Evolutionary conservation across 2,888 invertebrate species (phyloP).

Genomic region (Cosmia trapezina): DNA sequence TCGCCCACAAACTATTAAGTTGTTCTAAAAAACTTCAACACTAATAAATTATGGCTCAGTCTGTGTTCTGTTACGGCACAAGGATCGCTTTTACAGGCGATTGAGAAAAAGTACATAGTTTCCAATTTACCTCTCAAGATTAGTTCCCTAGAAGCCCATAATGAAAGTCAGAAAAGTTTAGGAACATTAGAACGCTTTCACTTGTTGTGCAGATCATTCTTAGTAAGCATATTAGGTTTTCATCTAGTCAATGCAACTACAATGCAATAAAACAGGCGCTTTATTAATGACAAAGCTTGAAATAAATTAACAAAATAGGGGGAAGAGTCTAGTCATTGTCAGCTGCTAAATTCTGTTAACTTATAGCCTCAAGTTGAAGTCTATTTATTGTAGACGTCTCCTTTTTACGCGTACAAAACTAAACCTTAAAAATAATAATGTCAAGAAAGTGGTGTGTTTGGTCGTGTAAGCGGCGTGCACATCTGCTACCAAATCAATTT

Average conservation of each 20-base stretch:
- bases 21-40: constrained; percentile 68
- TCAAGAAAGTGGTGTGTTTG: constrained; percentile 72
- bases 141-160: constrained; percentile 11
- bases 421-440: constrained; percentile 76
- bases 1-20: constrained; percentile 72
- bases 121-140: constrained; percentile 31
- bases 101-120: constrained; percentile 36
- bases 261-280: constrained; percentile 15
- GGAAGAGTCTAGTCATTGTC: constrained; percentile 31
- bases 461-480: constrained; percentile 74
- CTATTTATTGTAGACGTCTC: constrained; percentile 26
- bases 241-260: constrained; percentile 11
- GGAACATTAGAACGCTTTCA: constrained; percentile 3
- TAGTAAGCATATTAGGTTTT: constrained; percentile 24
- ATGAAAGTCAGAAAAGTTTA: constrained; percentile 15
- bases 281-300: constrained; percentile 21
- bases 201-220: constrained; percentile 15
- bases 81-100: constrained; percentile 23
- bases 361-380: background rate
- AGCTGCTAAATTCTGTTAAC: constrained; percentile 20
- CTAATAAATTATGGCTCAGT: constrained; percentile 54
- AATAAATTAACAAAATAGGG: constrained; percentile 35
- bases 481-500: constrained; percentile 83
- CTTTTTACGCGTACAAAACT: constrained; percentile 60
- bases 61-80: constrained; percentile 17